These are phyloP conservation scores for Sus cebifrons DNA, from an alignment of 2,797 vertebrate species.

Conservation along the genomic window DNA sequence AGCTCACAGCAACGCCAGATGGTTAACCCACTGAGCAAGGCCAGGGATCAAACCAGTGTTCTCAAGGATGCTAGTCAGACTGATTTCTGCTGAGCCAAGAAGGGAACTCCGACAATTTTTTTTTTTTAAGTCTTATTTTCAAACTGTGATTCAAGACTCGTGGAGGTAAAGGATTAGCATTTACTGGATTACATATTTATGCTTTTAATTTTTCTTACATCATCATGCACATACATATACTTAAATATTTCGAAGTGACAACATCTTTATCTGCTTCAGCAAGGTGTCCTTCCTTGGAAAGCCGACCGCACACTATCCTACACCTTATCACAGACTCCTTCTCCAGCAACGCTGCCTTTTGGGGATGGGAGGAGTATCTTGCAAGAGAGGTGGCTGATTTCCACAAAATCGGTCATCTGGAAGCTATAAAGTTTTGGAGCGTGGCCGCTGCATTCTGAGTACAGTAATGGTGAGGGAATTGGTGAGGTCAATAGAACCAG, in stretches of 20 bases:
- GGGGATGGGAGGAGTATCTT: neutral
- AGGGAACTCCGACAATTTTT: neutral
- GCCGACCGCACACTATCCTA: neutral
- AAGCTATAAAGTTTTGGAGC: constrained; percentile 1
- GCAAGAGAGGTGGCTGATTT: neutral
- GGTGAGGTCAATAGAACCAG: neutral
- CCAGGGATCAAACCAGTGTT: no score
- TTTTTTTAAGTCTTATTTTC: constrained; percentile 32
- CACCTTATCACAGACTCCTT: neutral
- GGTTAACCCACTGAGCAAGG: no score
- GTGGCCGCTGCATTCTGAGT: constrained; percentile 19
- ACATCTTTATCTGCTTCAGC: neutral
- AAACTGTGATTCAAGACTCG: neutral
- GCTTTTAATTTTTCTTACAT: neutral
- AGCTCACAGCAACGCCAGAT: no score
- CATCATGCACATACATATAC: neutral
- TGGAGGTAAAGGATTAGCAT: neutral
- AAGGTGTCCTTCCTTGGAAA: neutral
- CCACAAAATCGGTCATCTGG: constrained; percentile 21
- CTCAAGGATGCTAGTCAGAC: no score
- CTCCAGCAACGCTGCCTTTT: neutral
- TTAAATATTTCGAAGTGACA: constrained; percentile 24
- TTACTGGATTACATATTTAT: neutral
- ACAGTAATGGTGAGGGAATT: neutral
- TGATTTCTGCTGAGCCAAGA: no score